Percentiles rank a stretch among this genome's conserved stretches.
Conservation (phyloP, 2,113 vertebrate species). For the Mionectes macconnelli region DNA sequence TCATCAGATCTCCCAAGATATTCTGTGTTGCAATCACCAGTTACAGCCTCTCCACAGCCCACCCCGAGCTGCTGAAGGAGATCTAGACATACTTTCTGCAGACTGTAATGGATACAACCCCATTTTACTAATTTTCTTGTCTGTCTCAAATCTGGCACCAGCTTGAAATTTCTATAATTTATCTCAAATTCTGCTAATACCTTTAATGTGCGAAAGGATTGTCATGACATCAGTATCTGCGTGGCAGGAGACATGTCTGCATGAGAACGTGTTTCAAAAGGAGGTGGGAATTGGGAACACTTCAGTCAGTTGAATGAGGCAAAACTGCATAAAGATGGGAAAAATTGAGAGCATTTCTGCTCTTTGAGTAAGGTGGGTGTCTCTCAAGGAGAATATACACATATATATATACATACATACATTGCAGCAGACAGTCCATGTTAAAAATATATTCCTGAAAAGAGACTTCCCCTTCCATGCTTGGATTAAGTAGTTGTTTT, state of each 20-base stretch:
- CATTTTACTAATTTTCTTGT: constrained; percentile 6
- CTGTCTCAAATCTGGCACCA: background rate
- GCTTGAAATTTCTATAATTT: background rate
- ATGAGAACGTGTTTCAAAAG: background rate
- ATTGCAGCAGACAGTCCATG: background rate
- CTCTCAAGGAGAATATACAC: background rate
- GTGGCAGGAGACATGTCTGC: background rate
- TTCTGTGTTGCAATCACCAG: background rate
- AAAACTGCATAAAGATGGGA: background rate
- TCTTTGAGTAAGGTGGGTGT: background rate
- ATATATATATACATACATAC: background rate
- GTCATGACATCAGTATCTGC: background rate
- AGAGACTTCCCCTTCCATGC: background rate
- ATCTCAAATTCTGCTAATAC: background rate
- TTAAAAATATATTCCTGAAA: background rate
- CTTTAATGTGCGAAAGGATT: background rate
- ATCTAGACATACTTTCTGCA: constrained; percentile 1
- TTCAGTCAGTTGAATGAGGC: rapidly evolving
- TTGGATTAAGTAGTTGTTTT: background rate
- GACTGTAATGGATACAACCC: background rate
- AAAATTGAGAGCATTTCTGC: background rate
- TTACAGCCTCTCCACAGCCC: constrained; percentile 6
- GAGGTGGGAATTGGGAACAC: background rate
- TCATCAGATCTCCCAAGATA: constrained; percentile 38
- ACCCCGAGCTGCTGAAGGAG: constrained; percentile 54